A percentile compares a stretch with the other conserved stretches of the same genome.
Evolutionary conservation across 2,888 invertebrate genomes (phyloP).

Genomic region (Rhimphoctona megacephalus): DNA sequence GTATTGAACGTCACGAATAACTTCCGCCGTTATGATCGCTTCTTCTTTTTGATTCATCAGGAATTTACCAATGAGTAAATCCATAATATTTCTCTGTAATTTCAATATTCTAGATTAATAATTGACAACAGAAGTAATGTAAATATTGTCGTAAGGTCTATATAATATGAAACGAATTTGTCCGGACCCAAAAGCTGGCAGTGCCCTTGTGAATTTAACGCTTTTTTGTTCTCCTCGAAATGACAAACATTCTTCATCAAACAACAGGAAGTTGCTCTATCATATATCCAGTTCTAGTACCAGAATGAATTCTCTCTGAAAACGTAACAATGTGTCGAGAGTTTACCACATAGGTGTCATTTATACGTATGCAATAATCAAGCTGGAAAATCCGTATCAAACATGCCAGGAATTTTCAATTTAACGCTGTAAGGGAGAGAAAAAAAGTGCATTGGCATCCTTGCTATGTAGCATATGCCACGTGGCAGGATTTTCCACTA

Average conservation of each 20-base stretch:
- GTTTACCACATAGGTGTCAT: neutral
- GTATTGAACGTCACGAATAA: conserved; percentile 69
- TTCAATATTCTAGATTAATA: neutral
- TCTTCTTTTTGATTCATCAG: conserved; percentile 71
- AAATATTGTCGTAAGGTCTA: neutral
- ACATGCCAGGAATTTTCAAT: conserved; percentile 56
- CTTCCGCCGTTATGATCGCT: conserved; percentile 70
- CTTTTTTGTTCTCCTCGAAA: neutral
- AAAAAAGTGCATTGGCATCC: conserved; percentile 20
- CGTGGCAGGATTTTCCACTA: conserved; percentile 71
- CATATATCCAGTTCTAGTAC: neutral
- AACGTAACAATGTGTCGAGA: neutral
- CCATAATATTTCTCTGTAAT: conserved; percentile 63
- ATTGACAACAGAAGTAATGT: neutral
- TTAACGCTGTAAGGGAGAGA: conserved; percentile 2
- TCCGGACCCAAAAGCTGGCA: neutral
- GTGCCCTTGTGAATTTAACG: too few species aligned
- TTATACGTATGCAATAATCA: conserved; percentile 31
- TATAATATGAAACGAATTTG: neutral
- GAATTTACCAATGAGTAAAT: conserved; percentile 71
- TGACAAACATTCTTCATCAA: neutral
- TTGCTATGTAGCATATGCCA: conserved; percentile 11
- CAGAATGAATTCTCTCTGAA: neutral
- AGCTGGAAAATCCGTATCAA: conserved; percentile 27
- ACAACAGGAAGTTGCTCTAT: neutral